Percentiles rank a stretch among this genome's conserved stretches.
These are phyloP conservation scores for Irena cyanogastra DNA, from an alignment of 2,113 vertebrate genomes.

Conservation along the genomic window DNA sequence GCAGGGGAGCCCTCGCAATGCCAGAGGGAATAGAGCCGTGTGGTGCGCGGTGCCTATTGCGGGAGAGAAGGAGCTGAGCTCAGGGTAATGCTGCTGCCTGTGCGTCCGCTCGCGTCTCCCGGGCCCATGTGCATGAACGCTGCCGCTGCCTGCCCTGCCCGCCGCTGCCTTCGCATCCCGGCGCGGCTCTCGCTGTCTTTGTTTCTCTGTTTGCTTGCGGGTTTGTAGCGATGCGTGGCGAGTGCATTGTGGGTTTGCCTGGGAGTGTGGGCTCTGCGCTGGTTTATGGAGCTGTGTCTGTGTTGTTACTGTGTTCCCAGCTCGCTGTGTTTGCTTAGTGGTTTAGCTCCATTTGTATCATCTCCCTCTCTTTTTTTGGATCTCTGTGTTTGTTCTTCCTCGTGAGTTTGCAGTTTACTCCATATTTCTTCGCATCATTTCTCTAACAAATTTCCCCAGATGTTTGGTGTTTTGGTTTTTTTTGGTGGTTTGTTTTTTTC, in stretches of 20 bases:
- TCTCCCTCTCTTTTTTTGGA: not conserved
- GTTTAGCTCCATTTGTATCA: not conserved
- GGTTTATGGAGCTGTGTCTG: not conserved
- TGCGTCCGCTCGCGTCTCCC: slow-evolving; percentile 9
- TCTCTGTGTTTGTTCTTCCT: not conserved
- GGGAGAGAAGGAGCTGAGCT: slow-evolving; percentile 41
- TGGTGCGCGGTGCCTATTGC: slow-evolving; percentile 38
- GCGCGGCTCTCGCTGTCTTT: slow-evolving; percentile 41
- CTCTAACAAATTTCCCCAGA: not conserved
- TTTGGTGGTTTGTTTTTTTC: too few relatives aligned
- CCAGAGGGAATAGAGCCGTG: slow-evolving; percentile 60
- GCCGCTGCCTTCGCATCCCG: not conserved
- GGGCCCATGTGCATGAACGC: slow-evolving; percentile 21
- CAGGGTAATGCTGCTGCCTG: slow-evolving; percentile 44
- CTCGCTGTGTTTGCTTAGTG: not conserved
- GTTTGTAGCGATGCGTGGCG: slow-evolving; percentile 40
- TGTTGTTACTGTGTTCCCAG: not conserved
- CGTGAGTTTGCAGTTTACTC: slow-evolving; percentile 50
- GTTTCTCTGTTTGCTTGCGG: slow-evolving; percentile 45
- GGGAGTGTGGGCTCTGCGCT: slow-evolving; percentile 2
- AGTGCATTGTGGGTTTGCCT: slow-evolving; percentile 58
- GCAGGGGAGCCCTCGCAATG: slow-evolving; percentile 56
- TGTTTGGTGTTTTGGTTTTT: not conserved
- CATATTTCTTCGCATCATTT: slow-evolving; percentile 31
- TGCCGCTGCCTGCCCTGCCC: not conserved